A percentile compares a stretch with the other conserved stretches of the same genome.
Evolutionary conservation across 2,797 vertebrate species (phyloP).

Genomic region (Acropternis orthonyx): DNA sequence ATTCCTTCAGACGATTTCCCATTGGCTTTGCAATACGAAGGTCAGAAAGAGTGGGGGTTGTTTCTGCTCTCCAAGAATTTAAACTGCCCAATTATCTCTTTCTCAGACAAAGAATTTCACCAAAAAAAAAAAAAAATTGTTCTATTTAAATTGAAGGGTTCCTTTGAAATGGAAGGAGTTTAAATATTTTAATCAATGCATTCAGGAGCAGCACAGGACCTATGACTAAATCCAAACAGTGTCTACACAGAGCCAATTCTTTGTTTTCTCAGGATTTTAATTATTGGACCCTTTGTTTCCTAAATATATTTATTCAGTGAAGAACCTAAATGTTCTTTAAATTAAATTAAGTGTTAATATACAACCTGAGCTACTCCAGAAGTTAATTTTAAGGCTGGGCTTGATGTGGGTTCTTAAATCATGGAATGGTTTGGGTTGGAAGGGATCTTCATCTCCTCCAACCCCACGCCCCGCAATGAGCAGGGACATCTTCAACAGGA

Average conservation of each 20-base stretch:
- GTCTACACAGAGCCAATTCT: fast-evolving
- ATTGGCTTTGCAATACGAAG: neutral
- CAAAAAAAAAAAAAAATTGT: neutral
- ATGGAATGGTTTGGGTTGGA: neutral
- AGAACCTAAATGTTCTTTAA: neutral
- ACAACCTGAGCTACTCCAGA: neutral
- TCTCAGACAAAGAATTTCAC: slow-evolving; percentile 17
- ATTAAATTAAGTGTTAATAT: neutral
- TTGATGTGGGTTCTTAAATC: neutral
- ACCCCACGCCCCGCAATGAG: neutral
- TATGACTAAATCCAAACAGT: neutral
- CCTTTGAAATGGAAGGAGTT: neutral
- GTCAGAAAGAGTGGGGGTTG: neutral
- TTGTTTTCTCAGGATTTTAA: neutral
- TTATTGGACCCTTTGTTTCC: neutral
- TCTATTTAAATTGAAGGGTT: neutral
- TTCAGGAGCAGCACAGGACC: neutral
- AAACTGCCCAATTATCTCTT: neutral
- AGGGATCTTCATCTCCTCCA: neutral
- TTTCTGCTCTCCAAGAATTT: slow-evolving; percentile 21
- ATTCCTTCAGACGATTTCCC: neutral
- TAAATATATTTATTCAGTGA: neutral
- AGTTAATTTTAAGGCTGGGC: neutral
- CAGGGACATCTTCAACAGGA: neutral
- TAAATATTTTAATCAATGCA: neutral